Evolutionary conservation across 2,888 invertebrate genomes (phyloP).

Genomic region (Drosophila affinis): DNA sequence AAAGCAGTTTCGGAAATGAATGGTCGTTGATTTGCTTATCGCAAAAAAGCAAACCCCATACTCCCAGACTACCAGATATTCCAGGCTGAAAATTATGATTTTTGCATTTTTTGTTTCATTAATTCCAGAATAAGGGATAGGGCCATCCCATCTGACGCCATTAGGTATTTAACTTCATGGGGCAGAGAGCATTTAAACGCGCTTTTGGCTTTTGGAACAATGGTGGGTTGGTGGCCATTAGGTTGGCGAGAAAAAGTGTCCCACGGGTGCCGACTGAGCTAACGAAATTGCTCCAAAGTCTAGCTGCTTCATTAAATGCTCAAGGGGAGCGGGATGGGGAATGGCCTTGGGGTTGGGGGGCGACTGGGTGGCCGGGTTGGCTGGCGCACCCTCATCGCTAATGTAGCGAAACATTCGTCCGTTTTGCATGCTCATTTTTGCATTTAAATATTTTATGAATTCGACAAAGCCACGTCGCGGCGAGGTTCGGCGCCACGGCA

Average conservation of each 20-base stretch:
- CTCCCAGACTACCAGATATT: background rate
- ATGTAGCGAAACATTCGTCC: conserved; percentile 44
- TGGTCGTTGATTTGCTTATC: background rate
- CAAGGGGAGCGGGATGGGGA: background rate
- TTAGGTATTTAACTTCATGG: conserved; percentile 2
- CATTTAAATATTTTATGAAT: conserved; percentile 75
- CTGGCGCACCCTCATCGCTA: conserved; percentile 14
- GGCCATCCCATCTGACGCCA: background rate
- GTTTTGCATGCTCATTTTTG: conserved; percentile 44
- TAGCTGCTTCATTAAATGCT: conserved; percentile 39
- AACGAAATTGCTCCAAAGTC: conserved; percentile 55
- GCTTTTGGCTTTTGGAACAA: conserved; percentile 29
- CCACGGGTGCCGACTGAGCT: conserved; percentile 43
- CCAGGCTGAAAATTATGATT: background rate
- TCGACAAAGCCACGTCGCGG: conserved; percentile 40
- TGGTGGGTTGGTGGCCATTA: background rate
- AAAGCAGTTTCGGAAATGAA: background rate
- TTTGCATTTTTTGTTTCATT: background rate
- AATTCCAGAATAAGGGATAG: background rate
- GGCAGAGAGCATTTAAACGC: conserved; percentile 41
- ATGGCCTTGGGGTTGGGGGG: background rate
- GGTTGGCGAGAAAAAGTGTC: conserved; percentile 25
- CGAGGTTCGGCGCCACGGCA: too few relatives aligned
- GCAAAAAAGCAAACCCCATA: background rate
- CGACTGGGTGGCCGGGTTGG: too few relatives aligned